These are phyloP conservation scores for Temnopleurus reevesii DNA, from an alignment of 53 echinoderm and acorn worm species.

Conservation along the genomic window DNA sequence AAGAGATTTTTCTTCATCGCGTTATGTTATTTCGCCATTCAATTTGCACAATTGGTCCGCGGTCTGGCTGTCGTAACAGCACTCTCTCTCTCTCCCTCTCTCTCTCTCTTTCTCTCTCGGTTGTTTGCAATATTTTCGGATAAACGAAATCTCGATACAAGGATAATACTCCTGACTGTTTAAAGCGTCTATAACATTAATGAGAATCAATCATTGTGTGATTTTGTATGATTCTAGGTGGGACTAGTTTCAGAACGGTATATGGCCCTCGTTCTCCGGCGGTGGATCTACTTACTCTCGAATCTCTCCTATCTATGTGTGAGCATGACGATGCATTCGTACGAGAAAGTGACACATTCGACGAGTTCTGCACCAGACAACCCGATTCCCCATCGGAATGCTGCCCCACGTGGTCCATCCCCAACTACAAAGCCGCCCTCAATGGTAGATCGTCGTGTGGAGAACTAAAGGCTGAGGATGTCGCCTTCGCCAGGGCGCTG, in stretches of 20 bases:
- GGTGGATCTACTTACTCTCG: background rate
- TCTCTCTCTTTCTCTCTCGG: too few relatives aligned
- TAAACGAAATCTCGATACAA: too few relatives aligned
- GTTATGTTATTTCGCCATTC: too few relatives aligned
- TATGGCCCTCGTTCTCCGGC: background rate
- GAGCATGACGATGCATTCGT: slow-evolving; percentile 21
- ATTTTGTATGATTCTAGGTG: background rate
- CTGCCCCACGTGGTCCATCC: slow-evolving; percentile 28
- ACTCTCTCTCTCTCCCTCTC: too few relatives aligned
- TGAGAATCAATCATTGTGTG: background rate
- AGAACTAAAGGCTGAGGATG: slow-evolving; percentile 59
- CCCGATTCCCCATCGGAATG: background rate
- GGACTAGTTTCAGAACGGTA: slow-evolving; percentile 14
- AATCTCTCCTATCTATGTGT: slow-evolving; percentile 14
- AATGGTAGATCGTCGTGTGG: slow-evolving; percentile 47
- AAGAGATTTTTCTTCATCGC: too few relatives aligned
- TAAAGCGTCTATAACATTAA: background rate
- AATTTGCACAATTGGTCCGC: too few relatives aligned
- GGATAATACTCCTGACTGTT: too few relatives aligned
- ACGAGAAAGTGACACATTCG: background rate
- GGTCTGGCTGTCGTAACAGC: too few relatives aligned
- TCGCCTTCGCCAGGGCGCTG: slow-evolving; percentile 25
- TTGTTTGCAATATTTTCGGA: too few relatives aligned
- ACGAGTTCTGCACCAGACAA: background rate
- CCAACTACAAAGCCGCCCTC: slow-evolving; percentile 28